Percentiles rank a stretch among this genome's conserved stretches.
Conservation (phyloP, 2,888 invertebrate species). For the Drosophila lacicola region DNA sequence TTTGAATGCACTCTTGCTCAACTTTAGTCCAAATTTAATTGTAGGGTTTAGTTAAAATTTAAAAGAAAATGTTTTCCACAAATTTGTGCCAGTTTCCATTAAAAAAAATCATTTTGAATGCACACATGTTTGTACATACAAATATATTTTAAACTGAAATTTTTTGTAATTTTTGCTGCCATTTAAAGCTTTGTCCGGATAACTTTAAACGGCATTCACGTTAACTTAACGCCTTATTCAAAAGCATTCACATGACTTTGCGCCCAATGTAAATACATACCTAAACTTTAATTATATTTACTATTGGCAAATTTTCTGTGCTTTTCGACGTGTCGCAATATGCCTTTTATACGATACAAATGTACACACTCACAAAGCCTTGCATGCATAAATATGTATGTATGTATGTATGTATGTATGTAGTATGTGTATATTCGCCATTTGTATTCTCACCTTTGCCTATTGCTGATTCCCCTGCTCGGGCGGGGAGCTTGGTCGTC, state of each 20-base stretch:
- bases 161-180: too few relatives aligned
- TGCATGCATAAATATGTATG: neutral
- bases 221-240: constrained; percentile 7
- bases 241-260: neutral
- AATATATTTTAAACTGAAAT: neutral
- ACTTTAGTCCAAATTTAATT: neutral
- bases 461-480: constrained; percentile 18
- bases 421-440: constrained; percentile 5
- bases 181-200: neutral
- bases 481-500: constrained; percentile 8
- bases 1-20: neutral
- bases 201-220: constrained; percentile 3
- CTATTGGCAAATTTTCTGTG: constrained; percentile 14
- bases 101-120: too few relatives aligned
- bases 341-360: constrained; percentile 6
- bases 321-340: constrained; percentile 28
- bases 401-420: neutral
- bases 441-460: constrained; percentile 27
- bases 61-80: too few relatives aligned
- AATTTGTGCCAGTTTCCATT: too few relatives aligned
- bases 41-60: too few relatives aligned
- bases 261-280: neutral
- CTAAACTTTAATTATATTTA: constrained; percentile 1
- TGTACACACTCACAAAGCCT: neutral
- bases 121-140: neutral